Evolutionary conservation across 2,113 vertebrate species (phyloP).

Genomic region (Coracopsis vasa): DNA sequence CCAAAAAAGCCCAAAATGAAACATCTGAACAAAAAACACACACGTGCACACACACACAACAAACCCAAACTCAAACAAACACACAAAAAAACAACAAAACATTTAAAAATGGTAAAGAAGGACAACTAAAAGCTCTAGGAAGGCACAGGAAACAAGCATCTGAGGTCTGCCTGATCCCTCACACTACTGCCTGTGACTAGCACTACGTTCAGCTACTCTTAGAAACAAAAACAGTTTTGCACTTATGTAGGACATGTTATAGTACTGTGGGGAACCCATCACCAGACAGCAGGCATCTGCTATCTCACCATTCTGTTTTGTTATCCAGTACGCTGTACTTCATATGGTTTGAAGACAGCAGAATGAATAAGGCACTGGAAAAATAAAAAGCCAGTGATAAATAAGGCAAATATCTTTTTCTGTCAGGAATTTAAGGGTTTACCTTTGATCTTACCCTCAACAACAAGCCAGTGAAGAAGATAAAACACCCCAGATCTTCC

Average conservation of each 20-base stretch:
- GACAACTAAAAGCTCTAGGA: not conserved
- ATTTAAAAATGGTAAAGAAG: not conserved
- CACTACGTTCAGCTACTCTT: not conserved
- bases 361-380: not conserved
- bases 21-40: not conserved
- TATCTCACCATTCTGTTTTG: not conserved
- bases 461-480: not conserved
- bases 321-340: not conserved
- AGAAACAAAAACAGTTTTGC: not conserved
- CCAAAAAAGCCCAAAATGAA: not conserved
- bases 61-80: not conserved
- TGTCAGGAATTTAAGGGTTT: not conserved
- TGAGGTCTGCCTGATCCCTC: not conserved
- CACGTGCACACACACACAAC: too few species aligned
- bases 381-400: not conserved
- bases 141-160: not conserved
- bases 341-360: not conserved
- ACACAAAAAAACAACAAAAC: not conserved
- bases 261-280: not conserved
- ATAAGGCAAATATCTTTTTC: not conserved
- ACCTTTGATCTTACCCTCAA: not conserved
- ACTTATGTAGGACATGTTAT: rapidly evolving
- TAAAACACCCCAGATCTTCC: not conserved
- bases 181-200: not conserved
- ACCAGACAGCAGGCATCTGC: not conserved